Percentiles rank a stretch among this genome's conserved stretches.
phyloP scores from a whole-genome alignment of 1,140 invertebrate species.

The Lepidotrigona ventralis region DNA sequence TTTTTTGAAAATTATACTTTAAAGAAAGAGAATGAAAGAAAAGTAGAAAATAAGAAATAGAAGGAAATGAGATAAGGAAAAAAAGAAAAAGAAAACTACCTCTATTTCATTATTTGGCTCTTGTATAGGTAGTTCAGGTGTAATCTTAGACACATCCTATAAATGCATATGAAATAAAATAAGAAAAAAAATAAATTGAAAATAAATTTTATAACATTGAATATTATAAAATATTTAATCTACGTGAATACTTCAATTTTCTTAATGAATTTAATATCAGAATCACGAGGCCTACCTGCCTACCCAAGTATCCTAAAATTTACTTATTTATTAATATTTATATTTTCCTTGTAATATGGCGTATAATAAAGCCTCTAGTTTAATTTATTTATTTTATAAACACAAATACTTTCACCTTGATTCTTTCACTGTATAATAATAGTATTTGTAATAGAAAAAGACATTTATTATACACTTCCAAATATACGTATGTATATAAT shows the following conservation, averaged over 20 bases:
- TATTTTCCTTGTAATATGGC: neutral
- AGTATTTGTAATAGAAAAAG: no score
- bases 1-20: neutral
- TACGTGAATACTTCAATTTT: slow-evolving; percentile 16
- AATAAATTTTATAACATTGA: no score
- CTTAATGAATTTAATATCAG: slow-evolving; percentile 26
- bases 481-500: no score
- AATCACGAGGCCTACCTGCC: slow-evolving; percentile 16
- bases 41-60: neutral
- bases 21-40: neutral
- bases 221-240: neutral
- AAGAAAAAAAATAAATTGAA: neutral
- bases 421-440: no score
- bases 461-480: no score
- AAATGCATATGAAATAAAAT: neutral
- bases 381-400: no score
- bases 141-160: neutral
- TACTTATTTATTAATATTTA: neutral
- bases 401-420: no score
- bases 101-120: slow-evolving; percentile 24
- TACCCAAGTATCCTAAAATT: slow-evolving; percentile 41
- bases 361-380: neutral
- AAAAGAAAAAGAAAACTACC: neutral
- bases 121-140: neutral
- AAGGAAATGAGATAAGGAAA: neutral